Evolutionary conservation across 2,797 vertebrate species (phyloP).

Genomic region (Enteromius anoplus): DNA sequence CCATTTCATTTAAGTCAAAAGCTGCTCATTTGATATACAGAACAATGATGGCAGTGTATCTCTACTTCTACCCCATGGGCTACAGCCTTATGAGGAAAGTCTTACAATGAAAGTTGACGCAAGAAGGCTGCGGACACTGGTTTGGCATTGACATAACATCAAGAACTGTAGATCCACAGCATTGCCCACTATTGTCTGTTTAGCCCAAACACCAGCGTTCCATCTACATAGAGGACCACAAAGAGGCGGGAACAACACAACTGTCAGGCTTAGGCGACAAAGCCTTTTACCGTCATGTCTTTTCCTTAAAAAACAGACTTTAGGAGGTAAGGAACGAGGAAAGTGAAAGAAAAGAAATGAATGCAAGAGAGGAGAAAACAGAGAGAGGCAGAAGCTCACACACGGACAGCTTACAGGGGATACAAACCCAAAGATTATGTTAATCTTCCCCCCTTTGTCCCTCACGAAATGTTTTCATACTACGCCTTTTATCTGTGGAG

Average conservation of each 20-base stretch:
- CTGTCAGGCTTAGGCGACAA: constrained; percentile 88
- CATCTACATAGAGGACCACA: constrained; percentile 92
- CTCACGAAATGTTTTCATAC: constrained; percentile 99
- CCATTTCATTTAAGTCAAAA: constrained; percentile 71
- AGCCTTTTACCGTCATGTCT: constrained; percentile 88
- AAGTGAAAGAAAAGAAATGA: constrained; percentile 64
- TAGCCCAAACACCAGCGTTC: constrained; percentile 82
- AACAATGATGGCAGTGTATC: constrained; percentile 76
- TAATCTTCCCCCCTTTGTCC: constrained; percentile 98
- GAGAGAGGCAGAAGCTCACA: constrained; percentile 82
- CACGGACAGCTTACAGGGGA: constrained; percentile 97
- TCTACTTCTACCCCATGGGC: constrained; percentile 59
- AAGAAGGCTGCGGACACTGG: constrained; percentile 72
- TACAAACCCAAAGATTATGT: constrained; percentile 99
- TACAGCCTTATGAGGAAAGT: constrained; percentile 63
- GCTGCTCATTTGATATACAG: constrained; percentile 72
- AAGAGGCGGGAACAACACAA: constrained; percentile 95
- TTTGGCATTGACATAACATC: constrained; percentile 85
- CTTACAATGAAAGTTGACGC: constrained; percentile 57
- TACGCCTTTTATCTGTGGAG: constrained; percentile 99
- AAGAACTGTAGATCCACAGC: constrained; percentile 85
- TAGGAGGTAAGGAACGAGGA: constrained; percentile 82
- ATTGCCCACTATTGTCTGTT: constrained; percentile 87
- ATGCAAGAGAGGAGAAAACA: constrained; percentile 52
- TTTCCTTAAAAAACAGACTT: constrained; percentile 90